phyloP scores from a whole-genome alignment of 2,888 invertebrate genomes.

The Synergus gifuensis region DNA sequence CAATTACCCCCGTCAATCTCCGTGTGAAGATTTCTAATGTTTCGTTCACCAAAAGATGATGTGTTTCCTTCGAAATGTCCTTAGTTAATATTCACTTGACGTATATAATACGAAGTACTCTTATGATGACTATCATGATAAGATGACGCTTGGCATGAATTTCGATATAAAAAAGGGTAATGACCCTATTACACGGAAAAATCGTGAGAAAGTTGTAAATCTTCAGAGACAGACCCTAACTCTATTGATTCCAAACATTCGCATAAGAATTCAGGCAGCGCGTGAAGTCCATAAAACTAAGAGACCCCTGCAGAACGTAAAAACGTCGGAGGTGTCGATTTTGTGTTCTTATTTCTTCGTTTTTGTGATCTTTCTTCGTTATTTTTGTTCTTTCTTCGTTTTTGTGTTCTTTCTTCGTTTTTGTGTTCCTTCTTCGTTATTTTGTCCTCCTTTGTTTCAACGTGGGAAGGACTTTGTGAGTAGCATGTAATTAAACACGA shows the following conservation, averaged over 20 bases:
- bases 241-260: constrained; percentile 36
- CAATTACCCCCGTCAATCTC: no score
- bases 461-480: constrained; percentile 48
- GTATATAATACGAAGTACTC: no score
- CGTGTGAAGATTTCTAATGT: neutral
- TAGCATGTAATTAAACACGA: constrained; percentile 54
- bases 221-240: neutral
- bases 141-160: neutral
- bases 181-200: neutral
- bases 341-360: neutral
- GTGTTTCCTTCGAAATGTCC: neutral
- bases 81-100: no score
- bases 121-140: neutral
- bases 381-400: neutral
- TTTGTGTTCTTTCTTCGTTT: neutral
- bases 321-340: constrained; percentile 25
- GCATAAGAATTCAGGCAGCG: constrained; percentile 36
- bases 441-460: neutral
- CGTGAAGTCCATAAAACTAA: constrained; percentile 38
- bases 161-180: neutral
- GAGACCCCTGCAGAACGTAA: constrained; percentile 20
- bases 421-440: neutral
- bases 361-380: neutral
- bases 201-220: constrained; percentile 32
- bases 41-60: neutral